phyloP scores from a whole-genome alignment of 2,797 vertebrate genomes.

The Peromyscus melanophrys region DNA sequence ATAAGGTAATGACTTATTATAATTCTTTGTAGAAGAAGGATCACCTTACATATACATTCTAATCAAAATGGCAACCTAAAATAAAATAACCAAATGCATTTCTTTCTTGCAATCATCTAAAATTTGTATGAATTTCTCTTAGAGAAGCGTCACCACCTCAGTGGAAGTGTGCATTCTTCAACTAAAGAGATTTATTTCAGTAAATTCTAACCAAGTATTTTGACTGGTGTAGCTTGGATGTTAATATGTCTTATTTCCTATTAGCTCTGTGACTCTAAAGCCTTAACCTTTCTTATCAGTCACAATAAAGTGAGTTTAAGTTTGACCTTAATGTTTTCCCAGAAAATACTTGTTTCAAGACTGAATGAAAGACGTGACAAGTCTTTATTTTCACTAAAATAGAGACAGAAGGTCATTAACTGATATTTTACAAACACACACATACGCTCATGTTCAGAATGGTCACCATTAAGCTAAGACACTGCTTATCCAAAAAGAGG shows the following conservation, averaged over 20 bases:
- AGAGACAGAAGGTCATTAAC: not conserved
- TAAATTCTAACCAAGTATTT: not conserved
- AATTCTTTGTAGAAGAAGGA: not conserved
- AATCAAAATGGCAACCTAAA: not conserved
- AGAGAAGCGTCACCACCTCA: not conserved
- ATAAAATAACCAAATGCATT: not conserved
- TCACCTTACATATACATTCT: not conserved
- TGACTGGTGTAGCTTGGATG: not conserved
- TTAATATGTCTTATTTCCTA: not conserved
- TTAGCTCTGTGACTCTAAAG: not conserved
- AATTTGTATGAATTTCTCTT: not conserved
- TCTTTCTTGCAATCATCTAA: not conserved
- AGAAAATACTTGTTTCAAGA: not conserved
- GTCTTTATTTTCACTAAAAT: conserved; percentile 6
- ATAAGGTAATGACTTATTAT: not conserved
- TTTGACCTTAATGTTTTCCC: not conserved
- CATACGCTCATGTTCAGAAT: not conserved
- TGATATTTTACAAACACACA: not conserved
- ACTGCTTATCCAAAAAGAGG: not conserved
- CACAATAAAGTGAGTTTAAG: not conserved
- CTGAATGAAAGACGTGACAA: not conserved
- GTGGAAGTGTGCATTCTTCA: not conserved
- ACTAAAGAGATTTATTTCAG: not conserved
- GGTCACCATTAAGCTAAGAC: conserved; percentile 2
- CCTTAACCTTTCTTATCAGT: not conserved